Base-by-base conservation (phyloP, 2,888 invertebrate genomes). In the Onchidella celtica region DNA sequence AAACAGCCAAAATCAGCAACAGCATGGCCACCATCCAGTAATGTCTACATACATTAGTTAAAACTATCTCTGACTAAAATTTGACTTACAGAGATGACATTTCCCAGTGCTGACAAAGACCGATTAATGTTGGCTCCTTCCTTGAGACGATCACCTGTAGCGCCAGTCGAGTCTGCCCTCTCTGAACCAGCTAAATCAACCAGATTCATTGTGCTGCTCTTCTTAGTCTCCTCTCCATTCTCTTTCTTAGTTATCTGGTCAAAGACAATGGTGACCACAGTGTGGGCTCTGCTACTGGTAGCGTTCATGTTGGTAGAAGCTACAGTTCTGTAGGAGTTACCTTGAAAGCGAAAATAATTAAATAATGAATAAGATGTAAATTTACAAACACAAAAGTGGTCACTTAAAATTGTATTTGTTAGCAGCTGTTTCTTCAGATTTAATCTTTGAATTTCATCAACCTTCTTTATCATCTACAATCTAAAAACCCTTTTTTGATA, bases 291-390 rank as follows among this genome's bases (percentile, higher is more conserved):
- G 83, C 92, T 92, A 85, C 93, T 93, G 3, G 93, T 93, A 29
- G 93, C 93, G 77, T 93, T 93, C 93, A 93, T 93, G 84, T 93
- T 92, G 17, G 93, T 93, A 0, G 93, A 93, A 0, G 93, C 93
- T 21, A 93, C 93, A 4, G 93, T 93, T 79, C 93, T 85, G 80
- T 90, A 90, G 3, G 93, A 91, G 24, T 93, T 93, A 27, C 93
- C 93, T 93, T 85, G 29, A 34, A 2, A 32, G n/a, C n/a, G n/a
- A n/a, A n/a, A n/a, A n/a, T n/a, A n/a, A n/a, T n/a, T n/a, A n/a
- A n/a, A n/a, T n/a, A n/a, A n/a, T n/a, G n/a, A n/a, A n/a, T n/a
- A n/a, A n/a, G n/a, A n/a, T n/a, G n/a, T n/a, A n/a, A n/a, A n/a
- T n/a, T n/a, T n/a, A n/a, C n/a, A n/a, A n/a, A n/a, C n/a, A n/a